phyloP scores from a whole-genome alignment of 2,888 invertebrate species.

The Rhogogaster chlorosoma region DNA sequence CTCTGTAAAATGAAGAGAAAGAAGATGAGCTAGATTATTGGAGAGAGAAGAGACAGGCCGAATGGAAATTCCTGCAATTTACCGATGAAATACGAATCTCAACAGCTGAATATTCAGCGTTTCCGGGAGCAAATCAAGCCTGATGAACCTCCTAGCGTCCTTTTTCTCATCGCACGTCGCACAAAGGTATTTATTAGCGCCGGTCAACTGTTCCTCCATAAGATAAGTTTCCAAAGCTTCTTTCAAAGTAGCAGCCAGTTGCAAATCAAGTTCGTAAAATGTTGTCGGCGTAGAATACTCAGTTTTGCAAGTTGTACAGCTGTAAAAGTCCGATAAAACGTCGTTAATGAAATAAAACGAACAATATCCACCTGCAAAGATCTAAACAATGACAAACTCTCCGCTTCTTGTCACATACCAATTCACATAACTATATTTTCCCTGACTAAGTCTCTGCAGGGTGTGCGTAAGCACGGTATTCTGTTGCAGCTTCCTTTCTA shows the following conservation, averaged over 20 bases:
- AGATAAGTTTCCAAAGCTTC: slow-evolving; percentile 81
- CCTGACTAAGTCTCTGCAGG: slow-evolving; percentile 72
- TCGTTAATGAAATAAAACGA: background rate
- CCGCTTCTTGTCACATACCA: slow-evolving; percentile 23
- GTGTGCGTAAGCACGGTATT: slow-evolving; percentile 68
- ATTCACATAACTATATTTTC: slow-evolving; percentile 73
- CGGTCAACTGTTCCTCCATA: slow-evolving; percentile 81
- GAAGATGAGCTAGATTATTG: background rate
- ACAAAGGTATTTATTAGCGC: slow-evolving; percentile 82
- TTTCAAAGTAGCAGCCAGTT: slow-evolving; percentile 79
- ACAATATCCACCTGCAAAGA: background rate
- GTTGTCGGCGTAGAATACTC: slow-evolving; percentile 79
- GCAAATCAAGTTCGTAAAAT: slow-evolving; percentile 83
- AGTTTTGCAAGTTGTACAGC: slow-evolving; percentile 80
- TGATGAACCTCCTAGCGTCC: slow-evolving; percentile 81
- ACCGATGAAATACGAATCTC: slow-evolving; percentile 83
- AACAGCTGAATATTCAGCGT: slow-evolving; percentile 82
- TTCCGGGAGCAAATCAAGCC: slow-evolving; percentile 80
- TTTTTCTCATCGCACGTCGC: slow-evolving; percentile 80
- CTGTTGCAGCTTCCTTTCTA: slow-evolving; percentile 79
- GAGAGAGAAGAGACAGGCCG: background rate
- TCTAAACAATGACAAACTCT: background rate
- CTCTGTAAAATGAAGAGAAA: slow-evolving; percentile 69
- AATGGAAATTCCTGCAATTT: background rate
- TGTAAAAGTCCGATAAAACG: slow-evolving; percentile 58